Evolutionary conservation across 2,113 vertebrate species (phyloP), one percentile per base, ranked within the genome.

Genomic region (Emydura subglobosa): DNA sequence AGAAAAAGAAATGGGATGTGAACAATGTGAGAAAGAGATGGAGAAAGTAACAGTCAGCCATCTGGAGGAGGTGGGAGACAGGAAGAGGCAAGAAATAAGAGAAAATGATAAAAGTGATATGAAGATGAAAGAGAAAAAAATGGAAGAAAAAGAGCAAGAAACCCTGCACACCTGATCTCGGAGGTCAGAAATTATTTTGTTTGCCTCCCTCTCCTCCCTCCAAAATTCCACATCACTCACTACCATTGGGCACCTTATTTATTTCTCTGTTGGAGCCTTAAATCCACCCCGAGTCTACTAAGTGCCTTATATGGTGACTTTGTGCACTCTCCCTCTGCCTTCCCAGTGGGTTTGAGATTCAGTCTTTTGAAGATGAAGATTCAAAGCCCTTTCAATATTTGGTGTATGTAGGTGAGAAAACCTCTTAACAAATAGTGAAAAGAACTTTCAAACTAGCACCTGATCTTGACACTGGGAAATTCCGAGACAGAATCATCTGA

Each of bases 381-480:
- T 83, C 61, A 57, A 78, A 72, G 34, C 93, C 85, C 78, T 94
- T 96, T 96, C 87, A 89, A 92, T 72, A 91, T 78, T 87, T 92
- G 91, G 82, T 84, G 49, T 93, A 65, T 1, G 0, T 3, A 87
- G 44, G 91, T 89, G 94, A 83, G 93, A 95, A 85, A 87, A 76
- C 55, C 25, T 49, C 91, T 96, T 85, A 92, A 97, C 80, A 93
- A 31, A 0, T 82, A 95, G 97, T 96, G 91, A 93, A 89, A 96
- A 44, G 61, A 86, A 95, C 83, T 94, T 94, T 90, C 96, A 95
- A 95, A 95, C 83, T 79, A 92, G 88, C 88, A 87, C 87, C 76
- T 91, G 94, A 91, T 57, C 80, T 91, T 96, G 0, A 47, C 89
- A 88, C 72, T 79, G 72, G 94, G 95, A 93, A 94, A 94, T 88